Evolutionary conservation across 2,888 invertebrate species (phyloP).

Genomic region (Pinctada fucata): DNA sequence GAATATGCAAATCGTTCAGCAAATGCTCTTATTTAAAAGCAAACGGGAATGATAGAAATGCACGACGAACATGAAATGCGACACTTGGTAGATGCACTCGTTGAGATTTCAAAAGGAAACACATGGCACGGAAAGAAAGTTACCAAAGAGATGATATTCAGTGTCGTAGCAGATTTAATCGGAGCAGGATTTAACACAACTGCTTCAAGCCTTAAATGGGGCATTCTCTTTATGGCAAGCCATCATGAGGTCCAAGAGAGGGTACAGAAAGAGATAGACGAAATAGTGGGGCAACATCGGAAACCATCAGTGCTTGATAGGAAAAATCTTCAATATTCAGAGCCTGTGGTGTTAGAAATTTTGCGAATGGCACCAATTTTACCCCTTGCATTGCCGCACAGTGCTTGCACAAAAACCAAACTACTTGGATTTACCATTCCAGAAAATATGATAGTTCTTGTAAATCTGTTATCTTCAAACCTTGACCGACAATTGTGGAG

Average conservation of each 20-base stretch:
- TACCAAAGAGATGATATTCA: too few species aligned
- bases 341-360: neutral
- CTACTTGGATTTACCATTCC: neutral
- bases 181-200: neutral
- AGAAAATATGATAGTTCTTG: neutral
- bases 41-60: too few species aligned
- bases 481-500: neutral
- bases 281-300: neutral
- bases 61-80: too few species aligned
- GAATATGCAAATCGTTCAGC: too few species aligned
- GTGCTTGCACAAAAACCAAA: neutral
- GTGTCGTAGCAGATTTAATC: neutral
- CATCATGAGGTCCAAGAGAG: neutral
- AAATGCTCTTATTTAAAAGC: too few species aligned
- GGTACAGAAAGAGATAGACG: neutral
- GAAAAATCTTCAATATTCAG: neutral
- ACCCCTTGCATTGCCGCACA: neutral
- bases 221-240: neutral
- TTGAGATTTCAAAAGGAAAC: too few species aligned
- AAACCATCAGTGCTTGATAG: neutral
- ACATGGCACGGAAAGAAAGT: too few species aligned
- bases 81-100: too few species aligned
- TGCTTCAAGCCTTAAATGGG: neutral
- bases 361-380: neutral
- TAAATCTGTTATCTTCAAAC: neutral